These are phyloP conservation scores for Aythya baeri DNA, from an alignment of 2,113 vertebrate genomes.

Conservation along the genomic window DNA sequence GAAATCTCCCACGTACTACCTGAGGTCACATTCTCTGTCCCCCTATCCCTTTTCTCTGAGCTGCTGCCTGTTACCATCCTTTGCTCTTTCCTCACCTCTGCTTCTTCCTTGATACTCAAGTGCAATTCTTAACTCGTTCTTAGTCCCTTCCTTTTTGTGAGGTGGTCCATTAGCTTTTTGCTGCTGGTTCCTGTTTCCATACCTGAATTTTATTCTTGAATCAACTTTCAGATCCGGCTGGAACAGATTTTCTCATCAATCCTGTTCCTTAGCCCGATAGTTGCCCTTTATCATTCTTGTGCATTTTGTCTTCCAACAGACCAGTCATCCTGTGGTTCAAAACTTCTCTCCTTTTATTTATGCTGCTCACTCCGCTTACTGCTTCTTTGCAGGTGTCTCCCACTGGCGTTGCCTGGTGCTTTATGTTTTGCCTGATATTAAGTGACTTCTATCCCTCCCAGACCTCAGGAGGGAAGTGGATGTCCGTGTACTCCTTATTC, in stretches of 20 bases:
- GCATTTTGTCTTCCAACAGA: neutral
- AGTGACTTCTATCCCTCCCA: neutral
- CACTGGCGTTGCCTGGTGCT: slow-evolving; percentile 30
- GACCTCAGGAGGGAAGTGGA: neutral
- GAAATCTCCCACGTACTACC: neutral
- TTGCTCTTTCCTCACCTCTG: neutral
- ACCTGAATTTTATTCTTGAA: neutral
- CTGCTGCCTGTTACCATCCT: neutral
- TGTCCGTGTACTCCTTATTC: neutral
- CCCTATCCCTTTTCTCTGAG: neutral
- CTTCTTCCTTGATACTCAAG: neutral
- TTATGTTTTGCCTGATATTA: neutral
- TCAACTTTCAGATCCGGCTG: neutral
- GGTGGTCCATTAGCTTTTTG: neutral
- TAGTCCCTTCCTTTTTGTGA: neutral
- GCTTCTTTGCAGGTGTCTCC: neutral
- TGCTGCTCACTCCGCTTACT: neutral
- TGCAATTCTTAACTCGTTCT: neutral
- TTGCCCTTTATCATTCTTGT: neutral
- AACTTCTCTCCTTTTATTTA: neutral
- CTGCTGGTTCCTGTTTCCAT: neutral
- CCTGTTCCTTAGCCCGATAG: neutral
- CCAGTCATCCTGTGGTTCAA: neutral
- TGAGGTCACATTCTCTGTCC: accelerated
- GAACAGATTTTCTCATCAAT: neutral